Conservation (phyloP, 1,140 invertebrate genomes). For the Philotrypesis tridentata region DNA sequence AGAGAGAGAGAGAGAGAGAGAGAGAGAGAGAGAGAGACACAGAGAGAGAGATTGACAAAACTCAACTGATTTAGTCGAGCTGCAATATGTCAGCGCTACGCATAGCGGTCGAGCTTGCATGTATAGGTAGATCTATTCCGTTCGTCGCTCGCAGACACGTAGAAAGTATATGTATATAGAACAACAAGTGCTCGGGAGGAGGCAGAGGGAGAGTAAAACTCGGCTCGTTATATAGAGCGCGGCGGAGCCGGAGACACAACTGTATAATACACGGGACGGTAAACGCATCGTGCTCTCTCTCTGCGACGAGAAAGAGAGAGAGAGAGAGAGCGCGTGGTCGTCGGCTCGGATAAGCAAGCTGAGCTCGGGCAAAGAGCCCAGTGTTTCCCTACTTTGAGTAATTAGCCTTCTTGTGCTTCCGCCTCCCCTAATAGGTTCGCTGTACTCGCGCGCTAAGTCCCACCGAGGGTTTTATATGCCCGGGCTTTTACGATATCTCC, state of each 20-base stretch:
- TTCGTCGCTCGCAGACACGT: too few relatives aligned
- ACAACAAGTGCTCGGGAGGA: background rate
- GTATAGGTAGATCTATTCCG: too few relatives aligned
- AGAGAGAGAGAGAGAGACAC: too few relatives aligned
- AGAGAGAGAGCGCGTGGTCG: too few relatives aligned
- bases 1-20: too few relatives aligned
- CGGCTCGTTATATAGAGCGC: conserved; percentile 1
- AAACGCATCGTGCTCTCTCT: background rate
- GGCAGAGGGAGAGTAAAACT: conserved; percentile 25
- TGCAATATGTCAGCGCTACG: too few relatives aligned
- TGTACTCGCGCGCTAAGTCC: conserved; percentile 1
- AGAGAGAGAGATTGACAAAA: too few relatives aligned
- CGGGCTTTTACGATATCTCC: background rate
- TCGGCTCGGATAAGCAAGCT: background rate
- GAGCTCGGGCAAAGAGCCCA: background rate
- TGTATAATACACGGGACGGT: background rate
- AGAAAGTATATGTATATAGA: background rate
- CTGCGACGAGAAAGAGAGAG: too few relatives aligned
- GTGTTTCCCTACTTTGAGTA: conserved; percentile 38
- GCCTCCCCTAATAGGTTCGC: conserved; percentile 25
- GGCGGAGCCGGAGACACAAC: background rate
- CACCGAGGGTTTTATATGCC: conserved; percentile 5
- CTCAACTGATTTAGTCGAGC: too few relatives aligned
- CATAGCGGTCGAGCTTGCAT: too few relatives aligned
- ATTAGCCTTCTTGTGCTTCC: conserved; percentile 31